A percentile compares a stretch with the other conserved stretches of the same genome.
These are phyloP conservation scores for Dorcus hopei DNA, from an alignment of 2,888 invertebrate species.

Conservation along the genomic window DNA sequence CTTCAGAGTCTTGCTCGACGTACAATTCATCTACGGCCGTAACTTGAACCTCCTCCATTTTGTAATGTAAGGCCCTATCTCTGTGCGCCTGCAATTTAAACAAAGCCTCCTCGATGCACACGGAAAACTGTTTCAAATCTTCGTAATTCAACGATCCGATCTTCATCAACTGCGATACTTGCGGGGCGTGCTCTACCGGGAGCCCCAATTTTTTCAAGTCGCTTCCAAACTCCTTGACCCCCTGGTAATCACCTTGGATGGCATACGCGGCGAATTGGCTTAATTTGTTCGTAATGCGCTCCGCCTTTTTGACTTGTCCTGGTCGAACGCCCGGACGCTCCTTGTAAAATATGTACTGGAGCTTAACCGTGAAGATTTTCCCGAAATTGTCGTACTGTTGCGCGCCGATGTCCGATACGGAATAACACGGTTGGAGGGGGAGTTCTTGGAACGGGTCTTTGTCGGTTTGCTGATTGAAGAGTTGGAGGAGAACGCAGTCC, in stretches of 20 bases:
- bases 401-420: slow-evolving; percentile 89
- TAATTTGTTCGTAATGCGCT: slow-evolving; percentile 83
- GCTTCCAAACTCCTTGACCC: slow-evolving; percentile 90
- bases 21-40: slow-evolving; percentile 90
- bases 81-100: slow-evolving; percentile 81
- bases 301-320: slow-evolving; percentile 91
- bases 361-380: slow-evolving; percentile 96
- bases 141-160: slow-evolving; percentile 86
- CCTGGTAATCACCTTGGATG: slow-evolving; percentile 90
- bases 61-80: slow-evolving; percentile 86
- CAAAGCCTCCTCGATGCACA: slow-evolving; percentile 88
- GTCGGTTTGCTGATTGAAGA: slow-evolving; percentile 78
- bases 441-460: slow-evolving; percentile 94
- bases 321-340: slow-evolving; percentile 95
- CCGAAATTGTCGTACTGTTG: slow-evolving; percentile 99
- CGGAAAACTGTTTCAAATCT: slow-evolving; percentile 88
- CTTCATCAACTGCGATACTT: slow-evolving; percentile 94
- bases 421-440: slow-evolving; percentile 91
- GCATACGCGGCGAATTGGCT: slow-evolving; percentile 93
- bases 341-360: slow-evolving; percentile 97
- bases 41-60: slow-evolving; percentile 94
- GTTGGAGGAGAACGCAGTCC: slow-evolving; percentile 81
- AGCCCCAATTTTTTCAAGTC: slow-evolving; percentile 89
- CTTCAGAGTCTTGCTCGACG: slow-evolving; percentile 84
- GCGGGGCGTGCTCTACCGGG: slow-evolving; percentile 96